phyloP scores from a whole-genome alignment of 2,113 vertebrate genomes.

The Festucalex cinctus region DNA sequence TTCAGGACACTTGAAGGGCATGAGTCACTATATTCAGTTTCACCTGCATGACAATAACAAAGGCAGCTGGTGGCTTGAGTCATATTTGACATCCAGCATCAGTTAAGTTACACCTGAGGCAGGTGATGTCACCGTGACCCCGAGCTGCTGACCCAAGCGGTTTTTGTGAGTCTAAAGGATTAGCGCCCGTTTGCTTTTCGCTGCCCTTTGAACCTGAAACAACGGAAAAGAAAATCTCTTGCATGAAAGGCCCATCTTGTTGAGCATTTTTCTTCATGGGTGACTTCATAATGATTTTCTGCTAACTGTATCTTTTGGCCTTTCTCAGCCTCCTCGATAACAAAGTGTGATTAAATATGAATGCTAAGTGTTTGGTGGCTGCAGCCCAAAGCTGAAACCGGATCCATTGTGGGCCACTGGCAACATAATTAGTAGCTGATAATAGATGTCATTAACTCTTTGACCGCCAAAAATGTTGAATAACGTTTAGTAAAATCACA shows the following conservation, averaged over 20 bases:
- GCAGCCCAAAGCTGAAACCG: constrained; percentile 71
- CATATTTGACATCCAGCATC: constrained; percentile 65
- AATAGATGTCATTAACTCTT: constrained; percentile 75
- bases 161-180: constrained; percentile 64
- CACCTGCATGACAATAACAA: constrained; percentile 45
- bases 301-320: neutral
- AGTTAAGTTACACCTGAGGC: constrained; percentile 56
- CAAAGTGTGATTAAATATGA: constrained; percentile 78
- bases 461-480: too few relatives aligned
- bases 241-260: constrained; percentile 62
- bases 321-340: constrained; percentile 56
- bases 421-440: constrained; percentile 76
- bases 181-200: constrained; percentile 50
- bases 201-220: constrained; percentile 68
- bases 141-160: constrained; percentile 59
- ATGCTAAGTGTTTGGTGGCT: constrained; percentile 79
- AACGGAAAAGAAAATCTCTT: constrained; percentile 34
- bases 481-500: too few relatives aligned
- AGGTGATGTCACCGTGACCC: constrained; percentile 59
- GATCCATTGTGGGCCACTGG: constrained; percentile 60
- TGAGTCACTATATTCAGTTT: constrained; percentile 45
- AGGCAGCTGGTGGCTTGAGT: constrained; percentile 53
- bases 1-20: constrained; percentile 16
- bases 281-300: constrained; percentile 11
- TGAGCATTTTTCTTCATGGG: constrained; percentile 48